A percentile compares a stretch with the other conserved stretches of the same genome.
phyloP scores from a whole-genome alignment of 2,113 vertebrate species.

The Channa maculata region DNA sequence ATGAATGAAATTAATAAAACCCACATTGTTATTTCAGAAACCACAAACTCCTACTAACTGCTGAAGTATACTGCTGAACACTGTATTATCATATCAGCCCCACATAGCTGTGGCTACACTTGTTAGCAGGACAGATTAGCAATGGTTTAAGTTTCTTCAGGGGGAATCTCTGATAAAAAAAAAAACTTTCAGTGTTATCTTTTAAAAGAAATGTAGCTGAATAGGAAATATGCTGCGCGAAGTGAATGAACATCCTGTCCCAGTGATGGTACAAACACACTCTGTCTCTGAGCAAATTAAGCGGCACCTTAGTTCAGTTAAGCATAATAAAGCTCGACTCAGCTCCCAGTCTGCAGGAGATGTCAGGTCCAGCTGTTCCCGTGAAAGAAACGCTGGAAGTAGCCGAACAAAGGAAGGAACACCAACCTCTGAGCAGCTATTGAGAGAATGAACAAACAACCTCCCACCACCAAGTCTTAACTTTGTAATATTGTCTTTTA shows the following conservation, averaged over 20 bases:
- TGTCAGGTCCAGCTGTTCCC: slow-evolving; percentile 49
- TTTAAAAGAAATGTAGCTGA: neutral
- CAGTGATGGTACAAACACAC: neutral
- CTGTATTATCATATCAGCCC: too few species aligned
- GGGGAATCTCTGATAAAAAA: neutral
- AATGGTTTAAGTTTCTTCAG: neutral
- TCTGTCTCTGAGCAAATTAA: neutral
- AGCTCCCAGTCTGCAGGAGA: slow-evolving; percentile 7
- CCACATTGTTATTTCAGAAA: too few species aligned
- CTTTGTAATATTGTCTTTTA: too few species aligned
- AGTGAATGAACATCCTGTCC: slow-evolving; percentile 7
- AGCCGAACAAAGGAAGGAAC: slow-evolving; percentile 59
- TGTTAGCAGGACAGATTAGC: neutral
- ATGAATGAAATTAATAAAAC: too few species aligned
- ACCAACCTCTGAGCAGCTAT: slow-evolving; percentile 19
- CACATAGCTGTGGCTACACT: neutral
- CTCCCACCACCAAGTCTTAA: neutral
- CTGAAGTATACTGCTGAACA: too few species aligned
- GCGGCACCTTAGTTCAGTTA: neutral
- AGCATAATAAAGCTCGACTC: neutral
- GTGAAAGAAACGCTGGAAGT: slow-evolving; percentile 64
- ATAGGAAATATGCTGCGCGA: neutral
- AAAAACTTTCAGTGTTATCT: neutral
- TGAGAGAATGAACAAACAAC: neutral
- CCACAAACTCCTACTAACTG: too few species aligned